Percentiles rank a stretch among this genome's conserved stretches.
phyloP scores from a whole-genome alignment of 2,888 invertebrate species.

The Drosophila nr. medialis region DNA sequence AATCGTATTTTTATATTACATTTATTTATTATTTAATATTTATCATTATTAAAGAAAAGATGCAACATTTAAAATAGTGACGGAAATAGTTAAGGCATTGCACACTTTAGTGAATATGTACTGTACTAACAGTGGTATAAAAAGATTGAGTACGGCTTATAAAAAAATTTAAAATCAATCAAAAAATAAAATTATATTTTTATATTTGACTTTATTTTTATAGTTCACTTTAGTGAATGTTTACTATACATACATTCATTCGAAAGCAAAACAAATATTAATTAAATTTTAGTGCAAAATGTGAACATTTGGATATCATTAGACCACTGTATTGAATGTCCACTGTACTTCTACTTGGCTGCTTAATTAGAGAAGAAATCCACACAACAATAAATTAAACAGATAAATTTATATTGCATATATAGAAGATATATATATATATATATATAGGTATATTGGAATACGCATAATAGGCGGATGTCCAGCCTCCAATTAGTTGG shows the following conservation, averaged over 20 bases:
- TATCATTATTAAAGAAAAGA: no score
- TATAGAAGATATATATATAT: conserved; percentile 7
- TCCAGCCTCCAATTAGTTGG: conserved; percentile 52
- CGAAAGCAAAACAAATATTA: neutral
- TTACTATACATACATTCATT: neutral
- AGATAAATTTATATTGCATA: neutral
- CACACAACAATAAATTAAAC: neutral
- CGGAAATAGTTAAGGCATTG: no score
- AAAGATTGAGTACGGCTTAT: neutral
- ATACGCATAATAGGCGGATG: conserved; percentile 11
- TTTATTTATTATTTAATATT: no score
- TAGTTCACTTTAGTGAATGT: neutral
- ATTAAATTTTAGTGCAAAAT: neutral
- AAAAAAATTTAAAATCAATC: neutral
- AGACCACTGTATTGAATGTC: neutral
- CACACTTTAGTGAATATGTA: neutral
- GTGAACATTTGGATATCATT: neutral
- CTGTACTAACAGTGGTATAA: neutral
- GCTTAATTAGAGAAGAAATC: neutral
- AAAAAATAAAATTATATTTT: neutral
- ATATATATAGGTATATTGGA: neutral
- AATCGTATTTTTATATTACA: no score
- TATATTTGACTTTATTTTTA: neutral
- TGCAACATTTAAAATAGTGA: neutral
- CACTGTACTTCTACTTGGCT: neutral